These are phyloP conservation scores for Neolamprologus devosi DNA, from an alignment of 2,113 vertebrate species.

Conservation along the genomic window DNA sequence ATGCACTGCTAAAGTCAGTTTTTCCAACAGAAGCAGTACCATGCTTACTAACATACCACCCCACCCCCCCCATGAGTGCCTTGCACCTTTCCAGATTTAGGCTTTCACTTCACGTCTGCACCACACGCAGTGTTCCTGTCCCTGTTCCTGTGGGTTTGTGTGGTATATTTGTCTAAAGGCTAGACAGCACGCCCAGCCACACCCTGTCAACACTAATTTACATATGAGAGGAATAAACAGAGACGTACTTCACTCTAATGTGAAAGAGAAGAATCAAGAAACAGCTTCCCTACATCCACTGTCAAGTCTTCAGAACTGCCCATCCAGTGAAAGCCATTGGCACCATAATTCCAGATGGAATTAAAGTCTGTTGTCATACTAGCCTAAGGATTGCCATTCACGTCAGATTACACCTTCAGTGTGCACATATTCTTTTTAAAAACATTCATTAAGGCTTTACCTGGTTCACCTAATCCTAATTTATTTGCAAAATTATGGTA, in stretches of 20 bases:
- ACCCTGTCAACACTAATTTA: background rate
- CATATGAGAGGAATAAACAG: background rate
- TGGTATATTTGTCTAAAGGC: background rate
- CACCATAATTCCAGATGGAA: background rate
- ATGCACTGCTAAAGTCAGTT: background rate
- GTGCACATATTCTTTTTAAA: background rate
- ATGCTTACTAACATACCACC: background rate
- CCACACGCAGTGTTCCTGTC: background rate
- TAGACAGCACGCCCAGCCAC: background rate
- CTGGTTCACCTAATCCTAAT: background rate
- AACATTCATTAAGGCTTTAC: background rate
- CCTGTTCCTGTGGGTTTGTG: background rate
- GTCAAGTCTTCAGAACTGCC: background rate
- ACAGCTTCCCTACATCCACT: background rate
- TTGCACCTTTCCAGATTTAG: constrained; percentile 4
- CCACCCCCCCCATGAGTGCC: background rate
- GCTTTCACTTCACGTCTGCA: background rate
- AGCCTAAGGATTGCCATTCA: background rate
- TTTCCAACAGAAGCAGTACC: background rate
- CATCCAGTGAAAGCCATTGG: background rate
- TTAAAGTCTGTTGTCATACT: background rate
- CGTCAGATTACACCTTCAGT: background rate
- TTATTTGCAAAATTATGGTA: background rate
- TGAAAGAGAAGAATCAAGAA: background rate
- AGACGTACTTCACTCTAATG: background rate